Evolutionary conservation across 2,888 invertebrate species (phyloP), one percentile per base, ranked within the genome.

Genomic region (Molanna angustata): DNA sequence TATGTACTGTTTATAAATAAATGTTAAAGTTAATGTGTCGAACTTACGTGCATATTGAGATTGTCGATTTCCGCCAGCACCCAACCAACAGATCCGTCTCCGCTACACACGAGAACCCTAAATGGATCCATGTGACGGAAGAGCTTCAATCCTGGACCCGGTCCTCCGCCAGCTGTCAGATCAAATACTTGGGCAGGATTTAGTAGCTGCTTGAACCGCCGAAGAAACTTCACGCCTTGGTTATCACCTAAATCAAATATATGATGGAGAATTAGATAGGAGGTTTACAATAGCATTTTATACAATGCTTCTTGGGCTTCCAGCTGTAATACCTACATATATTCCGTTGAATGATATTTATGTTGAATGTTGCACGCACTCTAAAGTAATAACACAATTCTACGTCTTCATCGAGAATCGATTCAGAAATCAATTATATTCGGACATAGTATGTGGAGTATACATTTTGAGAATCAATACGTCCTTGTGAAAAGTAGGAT

Each of bases 121-220:
- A 97, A 91, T 62, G 95, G 94, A 67, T 96, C 94, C 70, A 97
- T 95, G 74, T 93, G 91, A 63, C 94, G 83, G 78, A 97, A 97
- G 63, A 97, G 79, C 58, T 92, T 81, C 64, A 97, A 78, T 4
- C 83, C 88, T 64, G 85, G 83, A 74, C 94, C 86, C 39, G 94
- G 90, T 4, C 91, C 90, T 31, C 87, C 87, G 57, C 86, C 85
- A 27, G 60, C 86, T 89, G 70, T 93, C 66, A 98, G 84, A 78
- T 97, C 97, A 71, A 96, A 98, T 55, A 97, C 96, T 77, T 98
- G 97, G 54, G 95, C 94, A 11, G 97, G 97, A 76, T 97, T 97
- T 54, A 97, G 79, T 51, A 97, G 80, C 71, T 96, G 95, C 70
- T 91, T 94, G 76, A 97, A 96, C 60, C 94, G 84, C 48, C 95